phyloP scores from a whole-genome alignment of 2,797 vertebrate species.

The Phalloptychus januarius region DNA sequence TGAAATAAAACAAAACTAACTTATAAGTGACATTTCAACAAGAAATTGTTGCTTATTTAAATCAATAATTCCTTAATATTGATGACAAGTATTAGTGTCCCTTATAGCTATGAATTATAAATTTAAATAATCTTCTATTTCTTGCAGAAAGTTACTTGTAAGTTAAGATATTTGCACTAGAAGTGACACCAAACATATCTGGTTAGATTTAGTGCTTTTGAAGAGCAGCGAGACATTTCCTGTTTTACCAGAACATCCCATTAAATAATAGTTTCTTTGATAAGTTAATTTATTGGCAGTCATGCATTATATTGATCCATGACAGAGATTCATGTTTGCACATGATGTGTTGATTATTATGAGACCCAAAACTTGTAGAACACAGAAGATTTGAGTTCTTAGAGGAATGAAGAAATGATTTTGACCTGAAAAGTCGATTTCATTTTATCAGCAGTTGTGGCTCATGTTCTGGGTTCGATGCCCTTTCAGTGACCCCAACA shows the following conservation, averaged over 20 bases:
- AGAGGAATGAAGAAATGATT: background rate
- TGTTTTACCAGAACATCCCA: conserved; percentile 5
- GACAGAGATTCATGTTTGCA: background rate
- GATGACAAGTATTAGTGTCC: too few relatives aligned
- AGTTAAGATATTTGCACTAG: too few relatives aligned
- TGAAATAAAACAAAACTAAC: too few relatives aligned
- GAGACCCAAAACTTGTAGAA: background rate
- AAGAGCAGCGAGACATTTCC: conserved; percentile 30
- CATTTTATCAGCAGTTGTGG: background rate
- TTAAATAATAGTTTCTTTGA: background rate
- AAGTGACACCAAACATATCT: too few relatives aligned
- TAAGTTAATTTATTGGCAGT: background rate
- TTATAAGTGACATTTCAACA: too few relatives aligned
- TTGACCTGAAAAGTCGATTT: background rate
- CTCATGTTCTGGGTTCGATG: background rate
- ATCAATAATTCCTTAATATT: too few relatives aligned
- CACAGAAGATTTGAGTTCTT: background rate
- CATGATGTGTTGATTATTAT: background rate
- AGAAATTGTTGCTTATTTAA: too few relatives aligned
- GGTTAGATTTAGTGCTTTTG: too few relatives aligned
- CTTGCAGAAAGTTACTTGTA: too few relatives aligned
- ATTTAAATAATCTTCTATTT: too few relatives aligned
- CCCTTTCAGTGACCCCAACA: background rate
- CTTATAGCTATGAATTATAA: too few relatives aligned
- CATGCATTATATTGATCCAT: background rate